Evolutionary conservation across 2,888 invertebrate species (phyloP), one percentile per base, ranked within the genome.

Genomic region (Pilophorus perplexus): DNA sequence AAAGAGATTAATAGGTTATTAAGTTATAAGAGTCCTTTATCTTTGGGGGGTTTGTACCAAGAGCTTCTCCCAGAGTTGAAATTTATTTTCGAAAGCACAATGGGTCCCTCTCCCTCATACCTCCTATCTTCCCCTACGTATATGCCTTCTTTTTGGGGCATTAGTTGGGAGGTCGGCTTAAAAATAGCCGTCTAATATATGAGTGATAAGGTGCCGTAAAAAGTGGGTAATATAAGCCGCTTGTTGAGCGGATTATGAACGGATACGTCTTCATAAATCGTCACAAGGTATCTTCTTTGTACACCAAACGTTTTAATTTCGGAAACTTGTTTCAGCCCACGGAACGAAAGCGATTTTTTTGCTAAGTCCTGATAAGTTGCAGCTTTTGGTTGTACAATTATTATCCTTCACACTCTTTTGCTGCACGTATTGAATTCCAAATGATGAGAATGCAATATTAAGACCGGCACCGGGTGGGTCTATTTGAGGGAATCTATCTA

Each of bases 1-100:
- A 59, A 59, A 42, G 42, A 59, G 59, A 59, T 59, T 59, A 59
- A 59, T 42, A 59, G 59, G 59, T 59, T 59, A 59, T 42, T 42
- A 42, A 59, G 59, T 59, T 42, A 40, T 42, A 59, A 40, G 59
- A 42, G 59, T 42, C 55, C 42, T 59, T 42, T 42, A 59, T 59
- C 59, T 59, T 59, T 59, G 23, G 25, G 42, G 52, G 6, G 6
- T n/a, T 52, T 25, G 25, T 25, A 28, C 27, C n/a, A 28, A 14
- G 52, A 18, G 16, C 18, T 18, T 50, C 25, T 25, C 10, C 52
- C 28, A 16, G 52, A 52, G 38, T 59, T 59, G 40, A 59, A 25
- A 59, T 59, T 59, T 59, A 42, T 59, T 59, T 42, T 42, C 27
- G 25, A 59, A 42, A 59, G 18, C 59, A 59, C 59, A 59, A 59